Conservation (phyloP, 2,797 vertebrate genomes). For the Manis pentadactyla region DNA sequence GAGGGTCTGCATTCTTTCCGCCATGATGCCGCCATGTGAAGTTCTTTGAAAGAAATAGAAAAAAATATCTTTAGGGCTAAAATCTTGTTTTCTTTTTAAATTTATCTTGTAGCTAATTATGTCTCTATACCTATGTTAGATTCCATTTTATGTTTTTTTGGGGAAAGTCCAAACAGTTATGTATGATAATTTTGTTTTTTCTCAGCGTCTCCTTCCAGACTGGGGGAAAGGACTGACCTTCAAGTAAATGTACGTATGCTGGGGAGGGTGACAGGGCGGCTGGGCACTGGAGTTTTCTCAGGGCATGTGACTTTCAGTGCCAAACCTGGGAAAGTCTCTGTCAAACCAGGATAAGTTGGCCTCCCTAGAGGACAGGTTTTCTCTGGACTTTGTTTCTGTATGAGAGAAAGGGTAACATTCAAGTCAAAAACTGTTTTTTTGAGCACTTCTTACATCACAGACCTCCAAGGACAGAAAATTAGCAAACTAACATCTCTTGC, state of each 20-base stretch:
- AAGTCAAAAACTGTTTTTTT: not conserved
- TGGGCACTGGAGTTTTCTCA: not conserved
- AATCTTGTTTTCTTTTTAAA: constrained; percentile 31
- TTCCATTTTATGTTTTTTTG: constrained; percentile 4
- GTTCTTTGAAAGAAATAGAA: constrained; percentile 3
- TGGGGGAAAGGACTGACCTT: not conserved
- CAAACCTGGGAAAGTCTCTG: not conserved
- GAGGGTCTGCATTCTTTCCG: not conserved
- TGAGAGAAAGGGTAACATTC: constrained; percentile 39
- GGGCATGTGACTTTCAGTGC: not conserved
- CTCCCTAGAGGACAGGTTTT: not conserved
- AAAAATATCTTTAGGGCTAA: constrained; percentile 26
- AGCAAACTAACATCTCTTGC: not conserved
- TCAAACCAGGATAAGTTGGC: not conserved
- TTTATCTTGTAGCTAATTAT: constrained; percentile 4
- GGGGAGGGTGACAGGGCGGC: not conserved
- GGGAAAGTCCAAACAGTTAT: not conserved
- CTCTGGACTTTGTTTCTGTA: not conserved
- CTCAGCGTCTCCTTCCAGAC: not conserved
- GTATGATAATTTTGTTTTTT: not conserved
- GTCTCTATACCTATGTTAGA: constrained; percentile 14
- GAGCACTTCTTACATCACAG: not conserved
- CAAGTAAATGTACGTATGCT: not conserved
- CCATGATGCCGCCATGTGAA: not conserved
- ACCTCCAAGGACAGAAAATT: not conserved